These are phyloP conservation scores for Atrina japonica DNA, from an alignment of 2,888 invertebrate species.

Conservation along the genomic window DNA sequence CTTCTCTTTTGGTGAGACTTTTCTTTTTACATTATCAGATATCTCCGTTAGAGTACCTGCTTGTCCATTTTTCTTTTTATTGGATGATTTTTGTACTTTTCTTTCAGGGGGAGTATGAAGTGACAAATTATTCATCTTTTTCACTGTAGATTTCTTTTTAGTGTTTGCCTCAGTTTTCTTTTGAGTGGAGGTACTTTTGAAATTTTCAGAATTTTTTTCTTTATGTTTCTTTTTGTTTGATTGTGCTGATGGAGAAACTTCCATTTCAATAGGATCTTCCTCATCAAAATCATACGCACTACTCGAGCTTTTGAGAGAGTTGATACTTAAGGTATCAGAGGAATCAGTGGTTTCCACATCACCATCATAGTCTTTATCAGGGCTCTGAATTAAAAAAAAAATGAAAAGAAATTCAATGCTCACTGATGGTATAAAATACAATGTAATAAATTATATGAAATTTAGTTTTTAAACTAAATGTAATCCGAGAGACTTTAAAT, in stretches of 20 bases:
- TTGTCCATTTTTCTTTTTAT: not conserved
- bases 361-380: constrained; percentile 37
- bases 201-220: not conserved
- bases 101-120: not conserved
- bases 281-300: constrained; percentile 45
- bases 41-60: not conserved
- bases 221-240: constrained; percentile 5
- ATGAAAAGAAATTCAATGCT: not conserved
- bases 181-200: not conserved
- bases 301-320: constrained; percentile 16
- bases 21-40: not conserved
- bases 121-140: not conserved
- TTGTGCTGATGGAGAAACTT: not conserved
- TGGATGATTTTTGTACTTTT: not conserved
- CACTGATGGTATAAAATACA: no score
- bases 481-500: no score
- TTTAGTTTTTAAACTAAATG: no score
- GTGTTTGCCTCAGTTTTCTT: not conserved
- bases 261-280: constrained; percentile 20
- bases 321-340: constrained; percentile 18
- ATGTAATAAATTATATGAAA: no score
- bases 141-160: not conserved
- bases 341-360: constrained; percentile 37
- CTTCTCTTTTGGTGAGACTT: not conserved
- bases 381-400: constrained; percentile 16